Evolutionary conservation across 2,797 vertebrate species (phyloP), one percentile per base, ranked within the genome.

Genomic region (Carapus acus): DNA sequence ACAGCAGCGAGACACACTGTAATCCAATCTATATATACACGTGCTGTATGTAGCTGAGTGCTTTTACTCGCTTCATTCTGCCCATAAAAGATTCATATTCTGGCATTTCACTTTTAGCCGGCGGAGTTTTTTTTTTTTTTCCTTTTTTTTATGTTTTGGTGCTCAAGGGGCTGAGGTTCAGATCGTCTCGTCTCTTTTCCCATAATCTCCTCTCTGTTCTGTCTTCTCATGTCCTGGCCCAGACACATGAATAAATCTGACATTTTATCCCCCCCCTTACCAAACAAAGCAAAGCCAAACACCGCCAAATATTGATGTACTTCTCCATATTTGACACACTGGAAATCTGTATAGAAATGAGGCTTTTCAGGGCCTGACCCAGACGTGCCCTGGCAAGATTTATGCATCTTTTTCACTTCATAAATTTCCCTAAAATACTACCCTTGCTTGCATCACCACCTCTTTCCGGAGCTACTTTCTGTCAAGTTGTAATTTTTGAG

Each of bases 61-160:
- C 54, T 64, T 80, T 78, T 65, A 62, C 76, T 78, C 75, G 65
- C 72, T 77, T 65, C 66, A 58, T 48, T 61, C 56, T 43, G 56
- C 67, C 73, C 65, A 62, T 83, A 77, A 85, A 85, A 84, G 58
- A 81, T 56, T 39, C 65, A 63, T 71, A 81, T 83, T 82, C 77
- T 69, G 74, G 36, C 57, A 69, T 78, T 79, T 76, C 77, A 72
- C 78, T 69, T n/a, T n/a, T 73, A 67, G 66, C 52, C 67, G 19
- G 55, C 31, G 63, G 46, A n/a, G n/a, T n/a, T n/a, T n/a, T n/a
- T n/a, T n/a, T n/a, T n/a, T n/a, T n/a, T n/a, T n/a, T n/a, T n/a
- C n/a, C n/a, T n/a, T 67, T 62, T 56, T 61, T 80, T 78, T 76
- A 76, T 60, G 43, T 79, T 80, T 74, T 63, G 56, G 68, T 75